Evolutionary conservation across 1,140 invertebrate species (phyloP), one percentile per base, ranked within the genome.

Genomic region (Leptoteleia sp.): DNA sequence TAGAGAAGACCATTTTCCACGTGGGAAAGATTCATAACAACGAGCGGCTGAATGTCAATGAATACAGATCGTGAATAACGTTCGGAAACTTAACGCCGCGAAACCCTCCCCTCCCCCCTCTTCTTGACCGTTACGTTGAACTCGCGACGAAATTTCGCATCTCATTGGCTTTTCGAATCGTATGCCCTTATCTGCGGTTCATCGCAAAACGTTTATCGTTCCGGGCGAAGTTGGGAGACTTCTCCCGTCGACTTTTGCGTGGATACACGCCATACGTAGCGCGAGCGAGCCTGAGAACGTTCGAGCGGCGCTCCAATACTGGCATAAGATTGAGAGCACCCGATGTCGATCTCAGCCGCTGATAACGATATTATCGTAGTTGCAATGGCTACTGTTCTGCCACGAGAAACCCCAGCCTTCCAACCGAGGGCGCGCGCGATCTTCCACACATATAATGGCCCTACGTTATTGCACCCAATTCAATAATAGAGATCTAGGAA

Each of bases 271-370:
- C 59, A 64, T 61, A 65, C 29, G 55, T 73, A 72, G 40, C 37
- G 40, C n/a, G n/a, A n/a, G 52, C 40, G 57, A 75, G 70, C 67
- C 55, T 78, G 75, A 78, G 79, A 77, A 77, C 68, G 59, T 15
- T 79, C 76, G 59, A 68, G 50, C 40, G 38, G n/a, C 38, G 64
- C 38, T 43, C 50, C 57, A 31, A 55, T 13, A n/a, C n/a, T n/a
- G n/a, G n/a, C n/a, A n/a, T 37, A 37, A 52, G 70, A 78, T 80
- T 80, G 73, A 80, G 79, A 80, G 72, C 73, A 76, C 42, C 79
- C 73, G 70, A 67, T 76, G 72, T 73, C 55, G 78, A 76, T 80
- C 45, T 67, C 35, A 64, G 25, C 42, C 22, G 15, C 61, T 42
- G 75, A 78, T 78, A n/a, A 75, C 52, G 75, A 81, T 73, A 57